These are phyloP conservation scores for Rhombomys opimus DNA, from an alignment of 2,113 vertebrate genomes.

Conservation along the genomic window DNA sequence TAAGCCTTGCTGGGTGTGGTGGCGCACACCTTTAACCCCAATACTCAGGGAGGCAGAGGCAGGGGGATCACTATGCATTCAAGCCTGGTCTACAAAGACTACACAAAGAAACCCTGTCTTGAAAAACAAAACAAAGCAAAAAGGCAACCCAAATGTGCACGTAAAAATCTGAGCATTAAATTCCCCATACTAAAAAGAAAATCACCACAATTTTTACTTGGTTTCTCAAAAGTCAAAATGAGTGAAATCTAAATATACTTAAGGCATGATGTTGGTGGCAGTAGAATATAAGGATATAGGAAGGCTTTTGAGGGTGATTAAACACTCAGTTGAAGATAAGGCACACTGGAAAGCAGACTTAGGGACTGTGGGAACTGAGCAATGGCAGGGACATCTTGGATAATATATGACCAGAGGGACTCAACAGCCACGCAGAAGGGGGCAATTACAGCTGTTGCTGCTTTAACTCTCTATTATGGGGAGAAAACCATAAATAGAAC, in stretches of 20 bases:
- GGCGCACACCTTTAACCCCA: too few species aligned
- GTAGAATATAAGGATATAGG: neutral
- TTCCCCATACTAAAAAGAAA: neutral
- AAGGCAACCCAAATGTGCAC: neutral
- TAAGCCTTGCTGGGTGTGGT: too few species aligned
- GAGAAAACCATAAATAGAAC: neutral
- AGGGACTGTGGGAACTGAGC: neutral
- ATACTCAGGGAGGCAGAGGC: too few species aligned
- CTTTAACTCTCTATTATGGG: neutral
- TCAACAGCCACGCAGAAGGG: neutral
- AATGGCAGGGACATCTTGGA: neutral
- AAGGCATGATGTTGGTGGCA: neutral
- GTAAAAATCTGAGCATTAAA: neutral
- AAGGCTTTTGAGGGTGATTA: neutral
- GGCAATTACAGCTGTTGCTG: neutral
- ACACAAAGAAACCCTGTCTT: too few species aligned
- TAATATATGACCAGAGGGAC: neutral
- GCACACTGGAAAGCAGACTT: neutral
- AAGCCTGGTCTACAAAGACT: too few species aligned
- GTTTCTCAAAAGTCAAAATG: slow-evolving; percentile 42
- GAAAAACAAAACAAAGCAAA: too few species aligned
- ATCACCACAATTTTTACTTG: neutral
- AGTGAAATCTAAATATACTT: slow-evolving; percentile 61
- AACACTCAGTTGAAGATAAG: neutral
- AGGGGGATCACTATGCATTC: too few species aligned